phyloP scores from a whole-genome alignment of 2,113 vertebrate genomes.

The Gopherus flavomarginatus region DNA sequence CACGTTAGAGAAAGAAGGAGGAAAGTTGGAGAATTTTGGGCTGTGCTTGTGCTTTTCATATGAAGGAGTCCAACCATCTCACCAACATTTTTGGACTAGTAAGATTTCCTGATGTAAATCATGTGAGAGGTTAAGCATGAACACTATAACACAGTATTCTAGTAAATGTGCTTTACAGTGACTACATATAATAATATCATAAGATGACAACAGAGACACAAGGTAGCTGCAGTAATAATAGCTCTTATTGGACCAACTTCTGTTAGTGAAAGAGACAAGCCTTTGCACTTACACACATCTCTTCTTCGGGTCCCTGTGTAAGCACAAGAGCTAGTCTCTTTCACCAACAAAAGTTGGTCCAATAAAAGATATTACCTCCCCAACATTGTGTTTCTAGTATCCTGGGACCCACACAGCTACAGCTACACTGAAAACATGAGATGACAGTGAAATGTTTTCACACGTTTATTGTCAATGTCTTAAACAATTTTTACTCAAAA shows the following conservation, averaged over 20 bases:
- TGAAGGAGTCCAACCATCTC: neutral
- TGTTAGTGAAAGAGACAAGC: neutral
- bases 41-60: neutral
- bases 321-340: neutral
- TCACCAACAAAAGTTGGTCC: neutral
- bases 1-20: neutral
- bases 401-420: neutral
- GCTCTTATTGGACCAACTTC: neutral
- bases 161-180: slow-evolving; percentile 38
- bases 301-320: neutral
- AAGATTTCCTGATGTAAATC: neutral
- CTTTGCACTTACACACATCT: neutral
- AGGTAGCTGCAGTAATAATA: neutral
- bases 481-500: slow-evolving; percentile 52
- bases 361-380: neutral
- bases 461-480: slow-evolving; percentile 4
- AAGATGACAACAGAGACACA: neutral
- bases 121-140: neutral
- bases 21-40: neutral
- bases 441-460: slow-evolving; percentile 42
- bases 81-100: neutral
- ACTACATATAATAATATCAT: slow-evolving; percentile 6
- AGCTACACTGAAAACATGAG: neutral
- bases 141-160: neutral
- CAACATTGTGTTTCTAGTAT: neutral